Evolutionary conservation across 2,113 vertebrate species (phyloP).

Genomic region (Bostrychus sinensis): DNA sequence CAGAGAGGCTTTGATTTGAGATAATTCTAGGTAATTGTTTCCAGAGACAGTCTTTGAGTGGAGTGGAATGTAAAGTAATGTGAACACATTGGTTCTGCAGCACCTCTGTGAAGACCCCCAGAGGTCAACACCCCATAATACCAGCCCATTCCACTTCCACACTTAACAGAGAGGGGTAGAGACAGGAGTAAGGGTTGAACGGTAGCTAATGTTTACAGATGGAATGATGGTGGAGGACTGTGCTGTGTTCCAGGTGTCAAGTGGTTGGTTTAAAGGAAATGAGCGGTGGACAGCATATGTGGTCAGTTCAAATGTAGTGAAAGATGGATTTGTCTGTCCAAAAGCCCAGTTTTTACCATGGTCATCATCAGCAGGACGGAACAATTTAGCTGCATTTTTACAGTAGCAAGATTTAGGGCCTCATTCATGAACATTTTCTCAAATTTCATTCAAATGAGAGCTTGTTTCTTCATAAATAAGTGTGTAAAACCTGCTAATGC

Average conservation of each 20-base stretch:
- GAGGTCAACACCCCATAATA: constrained; percentile 40
- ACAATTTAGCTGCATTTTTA: too few species aligned
- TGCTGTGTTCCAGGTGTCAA: constrained; percentile 44
- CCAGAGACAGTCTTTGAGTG: constrained; percentile 63
- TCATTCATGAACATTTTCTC: too few species aligned
- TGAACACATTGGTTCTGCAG: constrained; percentile 49
- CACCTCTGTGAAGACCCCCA: constrained; percentile 45
- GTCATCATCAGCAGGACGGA: too few species aligned
- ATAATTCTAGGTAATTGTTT: constrained; percentile 77
- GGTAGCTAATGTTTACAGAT: constrained; percentile 52
- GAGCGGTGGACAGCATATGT: constrained; percentile 9
- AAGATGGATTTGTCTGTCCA: too few species aligned
- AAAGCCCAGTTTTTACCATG: too few species aligned
- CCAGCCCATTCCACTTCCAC: constrained; percentile 49
- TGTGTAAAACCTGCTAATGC: too few species aligned
- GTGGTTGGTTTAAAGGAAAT: constrained; percentile 30
- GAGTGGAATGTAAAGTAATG: constrained; percentile 68
- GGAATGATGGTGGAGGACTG: constrained; percentile 27
- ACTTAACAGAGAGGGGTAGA: constrained; percentile 33
- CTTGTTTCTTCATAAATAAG: too few species aligned
- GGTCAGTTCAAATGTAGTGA: not conserved
- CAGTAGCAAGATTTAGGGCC: too few species aligned
- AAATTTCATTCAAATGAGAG: too few species aligned
- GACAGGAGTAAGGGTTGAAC: constrained; percentile 44
- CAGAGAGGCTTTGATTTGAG: constrained; percentile 71